These are phyloP conservation scores for Crenichthys baileyi DNA, from an alignment of 2,797 vertebrate genomes.

Conservation along the genomic window DNA sequence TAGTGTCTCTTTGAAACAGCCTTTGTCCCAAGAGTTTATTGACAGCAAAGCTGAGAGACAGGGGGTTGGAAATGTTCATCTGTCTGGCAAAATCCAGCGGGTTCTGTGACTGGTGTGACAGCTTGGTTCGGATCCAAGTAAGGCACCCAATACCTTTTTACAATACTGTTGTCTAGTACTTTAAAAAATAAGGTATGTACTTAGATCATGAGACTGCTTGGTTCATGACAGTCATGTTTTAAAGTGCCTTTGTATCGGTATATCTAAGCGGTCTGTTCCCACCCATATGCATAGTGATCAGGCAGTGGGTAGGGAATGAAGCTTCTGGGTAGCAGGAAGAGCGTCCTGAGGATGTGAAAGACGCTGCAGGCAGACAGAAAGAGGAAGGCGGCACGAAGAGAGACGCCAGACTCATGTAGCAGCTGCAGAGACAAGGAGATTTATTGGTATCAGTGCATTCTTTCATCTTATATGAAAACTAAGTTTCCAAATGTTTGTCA, in stretches of 20 bases:
- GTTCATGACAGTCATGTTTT: neutral
- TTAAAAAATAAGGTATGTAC: too few species aligned
- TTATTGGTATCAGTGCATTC: neutral
- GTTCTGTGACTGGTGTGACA: too few species aligned
- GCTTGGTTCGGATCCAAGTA: too few species aligned
- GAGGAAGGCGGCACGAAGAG: conserved; percentile 84
- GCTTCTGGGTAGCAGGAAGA: conserved; percentile 86
- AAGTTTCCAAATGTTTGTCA: conserved; percentile 45
- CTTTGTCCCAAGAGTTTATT: too few species aligned
- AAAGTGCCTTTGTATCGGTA: neutral
- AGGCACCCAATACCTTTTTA: too few species aligned
- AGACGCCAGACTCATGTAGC: conserved; percentile 81
- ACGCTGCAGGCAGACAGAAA: conserved; percentile 84
- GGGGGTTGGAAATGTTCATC: too few species aligned
- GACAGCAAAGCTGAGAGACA: too few species aligned
- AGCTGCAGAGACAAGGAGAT: conserved; percentile 72
- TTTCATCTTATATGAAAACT: neutral
- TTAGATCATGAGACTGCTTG: neutral
- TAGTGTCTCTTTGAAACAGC: too few species aligned
- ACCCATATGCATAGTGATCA: conserved; percentile 87
- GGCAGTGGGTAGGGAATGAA: conserved; percentile 88
- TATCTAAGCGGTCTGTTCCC: conserved; percentile 19
- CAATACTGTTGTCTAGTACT: too few species aligned
- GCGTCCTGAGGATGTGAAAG: conserved; percentile 86
- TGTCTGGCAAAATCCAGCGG: too few species aligned